phyloP scores from a whole-genome alignment of 2,113 vertebrate genomes.

The Lipotes vexillifer region DNA sequence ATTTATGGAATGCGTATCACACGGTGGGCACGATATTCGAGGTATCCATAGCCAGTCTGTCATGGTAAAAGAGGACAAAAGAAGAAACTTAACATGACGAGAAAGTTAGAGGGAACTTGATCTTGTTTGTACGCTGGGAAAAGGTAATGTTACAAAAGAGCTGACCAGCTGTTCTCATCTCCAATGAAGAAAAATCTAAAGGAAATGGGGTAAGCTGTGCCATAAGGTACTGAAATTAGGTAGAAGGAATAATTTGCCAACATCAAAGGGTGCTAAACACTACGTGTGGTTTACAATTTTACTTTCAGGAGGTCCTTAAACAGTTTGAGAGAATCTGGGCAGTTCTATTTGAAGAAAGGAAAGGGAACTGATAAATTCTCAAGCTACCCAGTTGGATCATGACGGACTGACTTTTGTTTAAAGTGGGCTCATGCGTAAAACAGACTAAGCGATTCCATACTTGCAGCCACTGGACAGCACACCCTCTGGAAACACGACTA shows the following conservation, averaged over 20 bases:
- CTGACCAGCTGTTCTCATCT: slow-evolving; percentile 10
- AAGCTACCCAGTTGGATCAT: neutral
- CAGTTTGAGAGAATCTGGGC: neutral
- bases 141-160: neutral
- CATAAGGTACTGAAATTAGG: neutral
- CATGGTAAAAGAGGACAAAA: neutral
- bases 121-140: slow-evolving; percentile 8
- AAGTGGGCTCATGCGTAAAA: neutral
- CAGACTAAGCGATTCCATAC: neutral
- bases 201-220: neutral
- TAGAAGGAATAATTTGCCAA: neutral
- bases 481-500: neutral
- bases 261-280: slow-evolving; percentile 7
- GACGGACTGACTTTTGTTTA: neutral
- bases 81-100: neutral
- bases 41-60: neutral
- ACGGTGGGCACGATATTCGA: too few species aligned
- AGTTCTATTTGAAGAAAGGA: slow-evolving; percentile 8
- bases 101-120: slow-evolving; percentile 18
- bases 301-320: neutral
- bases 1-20: neutral
- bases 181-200: neutral
- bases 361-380: neutral
- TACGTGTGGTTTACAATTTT: neutral
- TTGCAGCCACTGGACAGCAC: neutral